Percentiles rank a stretch among this genome's conserved stretches.
These are phyloP conservation scores for Helarctos malayanus DNA, from an alignment of 2,797 vertebrate genomes.

Conservation along the genomic window DNA sequence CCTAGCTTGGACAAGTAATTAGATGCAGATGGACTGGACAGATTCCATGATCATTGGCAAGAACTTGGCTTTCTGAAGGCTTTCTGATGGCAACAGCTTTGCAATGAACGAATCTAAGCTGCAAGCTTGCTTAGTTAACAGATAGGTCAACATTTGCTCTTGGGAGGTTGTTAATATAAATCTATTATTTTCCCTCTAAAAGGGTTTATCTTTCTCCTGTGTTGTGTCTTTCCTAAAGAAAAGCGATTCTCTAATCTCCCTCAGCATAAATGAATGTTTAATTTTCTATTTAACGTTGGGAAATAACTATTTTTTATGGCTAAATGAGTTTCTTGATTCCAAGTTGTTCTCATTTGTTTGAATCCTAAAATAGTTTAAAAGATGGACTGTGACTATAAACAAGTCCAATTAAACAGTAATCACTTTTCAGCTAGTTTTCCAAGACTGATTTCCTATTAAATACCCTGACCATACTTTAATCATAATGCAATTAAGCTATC, in stretches of 20 bases:
- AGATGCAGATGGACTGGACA: background rate
- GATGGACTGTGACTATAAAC: background rate
- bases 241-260: background rate
- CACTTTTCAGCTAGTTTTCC: slow-evolving; percentile 36
- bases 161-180: background rate
- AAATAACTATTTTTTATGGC: background rate
- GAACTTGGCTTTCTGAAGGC: slow-evolving; percentile 26
- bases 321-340: slow-evolving; percentile 13
- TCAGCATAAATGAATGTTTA: background rate
- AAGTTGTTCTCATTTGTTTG: slow-evolving; percentile 45
- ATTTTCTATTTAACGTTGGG: background rate
- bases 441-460: slow-evolving; percentile 32
- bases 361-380: slow-evolving; percentile 26
- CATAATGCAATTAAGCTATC: background rate
- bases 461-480: background rate
- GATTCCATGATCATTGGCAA: background rate
- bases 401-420: slow-evolving; percentile 41
- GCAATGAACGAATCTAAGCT: background rate
- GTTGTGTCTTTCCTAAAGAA: background rate
- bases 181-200: background rate
- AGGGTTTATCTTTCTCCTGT: background rate
- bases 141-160: background rate
- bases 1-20: background rate
- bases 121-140: background rate
- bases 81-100: background rate